These are phyloP conservation scores for Pherbina coryleti DNA, from an alignment of 2,888 invertebrate genomes.

Conservation along the genomic window DNA sequence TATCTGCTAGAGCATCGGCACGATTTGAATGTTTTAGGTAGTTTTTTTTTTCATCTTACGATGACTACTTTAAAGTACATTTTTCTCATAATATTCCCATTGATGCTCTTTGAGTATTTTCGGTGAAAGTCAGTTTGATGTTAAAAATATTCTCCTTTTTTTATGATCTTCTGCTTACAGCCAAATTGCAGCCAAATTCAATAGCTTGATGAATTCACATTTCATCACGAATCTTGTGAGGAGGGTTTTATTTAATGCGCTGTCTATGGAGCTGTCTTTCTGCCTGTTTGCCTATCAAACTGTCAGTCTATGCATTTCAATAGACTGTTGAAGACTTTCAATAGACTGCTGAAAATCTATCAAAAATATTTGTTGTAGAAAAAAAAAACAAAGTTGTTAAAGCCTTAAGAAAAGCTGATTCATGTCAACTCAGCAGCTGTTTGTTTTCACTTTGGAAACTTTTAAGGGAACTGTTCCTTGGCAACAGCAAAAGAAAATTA, in stretches of 20 bases:
- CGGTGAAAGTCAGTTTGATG: conserved; percentile 20
- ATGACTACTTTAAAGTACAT: background rate
- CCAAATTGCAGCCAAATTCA: background rate
- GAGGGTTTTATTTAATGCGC: background rate
- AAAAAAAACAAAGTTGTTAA: background rate
- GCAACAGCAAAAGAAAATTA: no score
- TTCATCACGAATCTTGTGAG: background rate
- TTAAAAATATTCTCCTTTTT: background rate
- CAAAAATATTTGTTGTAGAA: background rate
- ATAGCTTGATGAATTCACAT: background rate
- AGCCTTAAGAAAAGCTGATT: background rate
- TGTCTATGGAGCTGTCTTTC: conserved; percentile 23
- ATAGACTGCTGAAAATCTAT: background rate
- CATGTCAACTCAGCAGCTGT: background rate
- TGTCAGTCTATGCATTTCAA: background rate
- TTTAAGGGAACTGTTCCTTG: no score
- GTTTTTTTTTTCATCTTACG: background rate
- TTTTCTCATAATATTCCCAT: background rate
- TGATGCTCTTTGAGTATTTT: background rate
- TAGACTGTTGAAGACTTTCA: no score
- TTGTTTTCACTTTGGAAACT: no score
- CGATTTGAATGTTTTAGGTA: background rate
- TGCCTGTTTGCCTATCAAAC: conserved; percentile 25
- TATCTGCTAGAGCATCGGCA: background rate
- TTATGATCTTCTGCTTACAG: background rate